Conservation (phyloP, 2,888 invertebrate genomes). For the Thera obeliscata region DNA sequence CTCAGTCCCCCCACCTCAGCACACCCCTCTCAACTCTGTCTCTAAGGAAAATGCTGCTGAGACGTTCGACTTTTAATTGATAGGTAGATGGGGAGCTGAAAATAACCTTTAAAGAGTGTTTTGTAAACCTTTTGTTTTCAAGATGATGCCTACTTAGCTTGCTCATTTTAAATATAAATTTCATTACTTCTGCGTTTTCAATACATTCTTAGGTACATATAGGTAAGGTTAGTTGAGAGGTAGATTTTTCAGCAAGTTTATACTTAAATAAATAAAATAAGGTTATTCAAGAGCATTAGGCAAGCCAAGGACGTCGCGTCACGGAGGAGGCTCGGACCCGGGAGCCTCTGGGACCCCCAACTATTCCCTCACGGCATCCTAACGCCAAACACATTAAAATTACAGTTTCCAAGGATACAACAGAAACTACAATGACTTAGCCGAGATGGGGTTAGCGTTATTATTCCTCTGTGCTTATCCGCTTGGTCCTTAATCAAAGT, state of each 20-base stretch:
- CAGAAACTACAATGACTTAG: slow-evolving; percentile 72
- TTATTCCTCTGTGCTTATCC: slow-evolving; percentile 76
- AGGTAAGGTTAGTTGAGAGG: background rate
- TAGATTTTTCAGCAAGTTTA: too few species aligned
- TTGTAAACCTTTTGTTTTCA: slow-evolving; percentile 27
- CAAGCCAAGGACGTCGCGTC: slow-evolving; percentile 45
- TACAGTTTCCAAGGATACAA: slow-evolving; percentile 78
- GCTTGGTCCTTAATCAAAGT: slow-evolving; percentile 76
- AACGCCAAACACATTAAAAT: slow-evolving; percentile 76
- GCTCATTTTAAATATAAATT: background rate
- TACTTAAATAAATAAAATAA: slow-evolving; percentile 1
- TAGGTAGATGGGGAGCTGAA: slow-evolving; percentile 47
- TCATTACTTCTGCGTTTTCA: too few species aligned
- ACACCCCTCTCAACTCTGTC: slow-evolving; percentile 48
- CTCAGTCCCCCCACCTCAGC: slow-evolving; percentile 40
- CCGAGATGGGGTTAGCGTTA: slow-evolving; percentile 73
- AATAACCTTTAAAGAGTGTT: slow-evolving; percentile 38
- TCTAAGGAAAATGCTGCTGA: slow-evolving; percentile 74
- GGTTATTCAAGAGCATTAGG: slow-evolving; percentile 49
- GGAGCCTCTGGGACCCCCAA: slow-evolving; percentile 59
- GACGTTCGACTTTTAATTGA: slow-evolving; percentile 79
- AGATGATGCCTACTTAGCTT: slow-evolving; percentile 9
- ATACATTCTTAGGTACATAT: background rate
- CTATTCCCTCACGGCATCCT: slow-evolving; percentile 65
- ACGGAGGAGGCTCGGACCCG: slow-evolving; percentile 45